These are phyloP conservation scores for Tetrax tetrax DNA, from an alignment of 2,113 vertebrate species.

Conservation along the genomic window DNA sequence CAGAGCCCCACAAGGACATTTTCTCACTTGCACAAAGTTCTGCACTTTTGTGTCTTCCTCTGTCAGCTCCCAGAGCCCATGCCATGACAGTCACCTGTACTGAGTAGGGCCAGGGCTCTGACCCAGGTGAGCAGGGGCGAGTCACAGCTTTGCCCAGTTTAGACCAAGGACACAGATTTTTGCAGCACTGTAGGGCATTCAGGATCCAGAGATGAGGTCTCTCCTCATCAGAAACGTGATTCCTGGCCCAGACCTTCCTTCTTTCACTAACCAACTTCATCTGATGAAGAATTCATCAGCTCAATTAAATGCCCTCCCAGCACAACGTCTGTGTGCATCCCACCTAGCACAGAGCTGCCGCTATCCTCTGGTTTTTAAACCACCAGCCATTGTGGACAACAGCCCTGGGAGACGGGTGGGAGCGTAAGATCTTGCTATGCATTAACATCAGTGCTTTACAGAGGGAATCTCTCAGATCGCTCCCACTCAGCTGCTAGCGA, in stretches of 20 bases:
- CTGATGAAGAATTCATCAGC: not conserved
- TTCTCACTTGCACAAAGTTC: not conserved
- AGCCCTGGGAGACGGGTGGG: not conserved
- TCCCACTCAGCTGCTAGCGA: not conserved
- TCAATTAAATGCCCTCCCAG: not conserved
- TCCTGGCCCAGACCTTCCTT: not conserved
- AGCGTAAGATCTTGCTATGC: not conserved
- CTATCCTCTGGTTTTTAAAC: not conserved
- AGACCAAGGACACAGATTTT: not conserved
- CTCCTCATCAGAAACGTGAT: not conserved
- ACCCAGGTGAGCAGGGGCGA: accelerated
- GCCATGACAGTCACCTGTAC: not conserved
- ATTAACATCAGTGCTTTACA: not conserved
- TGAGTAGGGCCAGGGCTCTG: not conserved
- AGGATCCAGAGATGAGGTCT: accelerated
- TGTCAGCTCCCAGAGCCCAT: not conserved
- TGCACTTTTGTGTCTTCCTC: not conserved
- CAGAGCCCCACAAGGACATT: not conserved
- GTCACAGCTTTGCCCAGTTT: not conserved
- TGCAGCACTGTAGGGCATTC: accelerated
- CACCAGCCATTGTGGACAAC: not conserved
- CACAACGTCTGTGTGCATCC: not conserved
- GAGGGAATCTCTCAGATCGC: not conserved
- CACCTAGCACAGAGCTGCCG: not conserved
- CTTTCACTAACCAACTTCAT: not conserved